Base-by-base conservation (phyloP, 2,888 invertebrate species). In the Alloplasta piceator region DNA sequence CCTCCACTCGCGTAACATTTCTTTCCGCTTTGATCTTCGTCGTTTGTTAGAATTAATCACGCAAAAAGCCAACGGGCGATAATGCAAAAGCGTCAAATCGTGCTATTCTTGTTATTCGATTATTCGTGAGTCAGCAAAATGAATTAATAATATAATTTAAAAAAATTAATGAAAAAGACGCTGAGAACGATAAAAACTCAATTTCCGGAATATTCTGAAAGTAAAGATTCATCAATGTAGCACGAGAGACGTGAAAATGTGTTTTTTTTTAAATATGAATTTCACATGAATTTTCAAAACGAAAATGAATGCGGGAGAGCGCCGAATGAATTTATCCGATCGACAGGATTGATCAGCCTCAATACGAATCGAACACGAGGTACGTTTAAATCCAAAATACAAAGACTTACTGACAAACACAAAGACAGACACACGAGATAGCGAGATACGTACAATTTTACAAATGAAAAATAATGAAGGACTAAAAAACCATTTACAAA, bases 21-120 rank as follows among this genome's bases (percentile, higher is more conserved):
- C 50, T 64, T 64, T 43, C 61, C 16, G 14, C 46, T 38, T 55
- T 39, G 43, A 4, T 48, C 87, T 87, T 86, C 87, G 88, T 88
- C 87, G 83, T 84, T 84, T 86, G 88, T 90, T 90, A 88, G 86
- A 88, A 87, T 84, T 84, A 86, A 82, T 85, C 84, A 87, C 88
- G 81, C 81, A 89, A 70, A n/a, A 52, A 74, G 58, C 63, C 50
- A 48, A 76, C 64, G 74, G 70, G 74, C 74, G 55, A 81, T 26
- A 26, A 74, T 91, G 90, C 89, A 61, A 52, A 83, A 78, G 78
- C 82, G 78, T 75, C 80, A 77, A 73, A 66, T 46, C 56, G 71
- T 71, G 48, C 63, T 66, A 39, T 43, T 74, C 26, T 56, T 64
- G 71, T 78, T 72, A 72, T 66, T 64, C 36, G 64, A 56, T 39